phyloP scores from a whole-genome alignment of 2,797 vertebrate species.

The Hirundo rustica region DNA sequence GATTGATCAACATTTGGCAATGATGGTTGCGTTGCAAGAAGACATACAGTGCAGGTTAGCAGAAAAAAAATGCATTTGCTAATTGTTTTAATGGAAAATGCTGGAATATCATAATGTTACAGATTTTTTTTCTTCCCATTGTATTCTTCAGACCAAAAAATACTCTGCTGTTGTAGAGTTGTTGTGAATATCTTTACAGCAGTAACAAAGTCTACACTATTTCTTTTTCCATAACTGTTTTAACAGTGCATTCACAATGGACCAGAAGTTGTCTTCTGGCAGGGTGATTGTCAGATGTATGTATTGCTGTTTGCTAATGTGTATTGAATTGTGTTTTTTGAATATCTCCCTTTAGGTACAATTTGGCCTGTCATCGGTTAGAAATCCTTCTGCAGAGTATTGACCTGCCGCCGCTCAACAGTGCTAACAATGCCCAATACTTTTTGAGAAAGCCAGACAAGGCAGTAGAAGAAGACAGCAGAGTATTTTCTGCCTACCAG shows the following conservation, averaged over 20 bases:
- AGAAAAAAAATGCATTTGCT: neutral
- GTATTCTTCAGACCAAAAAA: neutral
- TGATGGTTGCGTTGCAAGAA: constrained; percentile 98
- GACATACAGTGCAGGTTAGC: constrained; percentile 98
- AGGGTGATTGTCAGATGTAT: neutral
- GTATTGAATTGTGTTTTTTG: neutral
- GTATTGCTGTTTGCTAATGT: neutral
- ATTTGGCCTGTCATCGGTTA: constrained; percentile 95
- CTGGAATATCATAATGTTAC: neutral
- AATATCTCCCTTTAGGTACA: constrained; percentile 82
- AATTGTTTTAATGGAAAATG: neutral
- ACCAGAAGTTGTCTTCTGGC: neutral
- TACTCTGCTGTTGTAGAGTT: neutral
- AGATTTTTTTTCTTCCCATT: neutral
- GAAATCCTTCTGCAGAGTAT: constrained; percentile 97
- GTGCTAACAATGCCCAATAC: constrained; percentile 98
- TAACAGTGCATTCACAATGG: neutral
- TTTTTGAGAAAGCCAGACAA: constrained; percentile 97
- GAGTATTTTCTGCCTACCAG: constrained; percentile 98
- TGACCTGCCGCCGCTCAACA: constrained; percentile 96
- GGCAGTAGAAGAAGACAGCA: constrained; percentile 96
- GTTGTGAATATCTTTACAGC: neutral
- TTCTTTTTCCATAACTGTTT: neutral
- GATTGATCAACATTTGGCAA: constrained; percentile 93
- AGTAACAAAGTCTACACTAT: neutral